phyloP scores from a whole-genome alignment of 2,888 invertebrate genomes.

The Zele albiditarsus region DNA sequence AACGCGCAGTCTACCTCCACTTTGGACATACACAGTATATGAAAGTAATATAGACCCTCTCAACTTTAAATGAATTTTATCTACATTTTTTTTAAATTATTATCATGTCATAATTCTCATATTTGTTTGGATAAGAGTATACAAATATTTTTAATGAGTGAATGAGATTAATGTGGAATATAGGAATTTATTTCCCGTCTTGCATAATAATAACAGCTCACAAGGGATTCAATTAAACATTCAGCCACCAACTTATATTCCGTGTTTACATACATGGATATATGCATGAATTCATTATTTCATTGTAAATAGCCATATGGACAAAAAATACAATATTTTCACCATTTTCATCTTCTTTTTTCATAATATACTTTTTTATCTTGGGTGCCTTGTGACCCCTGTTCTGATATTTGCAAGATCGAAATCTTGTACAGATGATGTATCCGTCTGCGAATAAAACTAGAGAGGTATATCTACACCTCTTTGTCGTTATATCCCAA shows the following conservation, averaged over 20 bases:
- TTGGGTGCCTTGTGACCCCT: too few species aligned
- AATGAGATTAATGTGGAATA: neutral
- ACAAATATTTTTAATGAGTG: neutral
- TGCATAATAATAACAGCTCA: conserved; percentile 69
- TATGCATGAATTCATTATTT: conserved; percentile 72
- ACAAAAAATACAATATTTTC: conserved; percentile 55
- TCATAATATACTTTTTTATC: conserved; percentile 20
- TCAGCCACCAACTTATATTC: conserved; percentile 68
- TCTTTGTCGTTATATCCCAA: too few species aligned
- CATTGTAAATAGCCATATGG: conserved; percentile 72
- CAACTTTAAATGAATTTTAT: neutral
- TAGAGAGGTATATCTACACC: too few species aligned
- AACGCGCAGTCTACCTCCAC: neutral
- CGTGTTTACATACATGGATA: conserved; percentile 46
- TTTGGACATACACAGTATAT: neutral
- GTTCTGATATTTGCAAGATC: too few species aligned
- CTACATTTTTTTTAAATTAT: neutral
- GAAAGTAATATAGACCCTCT: neutral
- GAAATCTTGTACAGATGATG: too few species aligned
- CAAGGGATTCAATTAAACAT: conserved; percentile 71
- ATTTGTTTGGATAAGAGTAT: neutral
- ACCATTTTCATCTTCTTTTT: conserved; percentile 6
- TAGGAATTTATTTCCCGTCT: conserved; percentile 51
- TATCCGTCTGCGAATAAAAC: too few species aligned
- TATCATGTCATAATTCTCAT: neutral